Conservation (phyloP, 2,797 vertebrate genomes). For the Anguilla obscura region DNA sequence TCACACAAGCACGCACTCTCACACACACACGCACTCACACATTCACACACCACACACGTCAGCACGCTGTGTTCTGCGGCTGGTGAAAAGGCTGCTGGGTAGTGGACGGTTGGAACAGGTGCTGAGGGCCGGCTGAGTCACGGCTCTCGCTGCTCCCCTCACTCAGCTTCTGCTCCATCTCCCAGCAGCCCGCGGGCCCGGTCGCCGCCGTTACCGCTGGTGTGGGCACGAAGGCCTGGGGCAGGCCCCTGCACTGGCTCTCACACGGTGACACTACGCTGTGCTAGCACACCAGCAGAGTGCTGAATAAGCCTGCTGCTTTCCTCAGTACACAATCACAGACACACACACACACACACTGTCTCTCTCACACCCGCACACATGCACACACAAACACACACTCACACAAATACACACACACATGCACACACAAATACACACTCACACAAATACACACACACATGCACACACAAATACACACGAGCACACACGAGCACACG, state of each 20-base stretch:
- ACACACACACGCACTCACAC: neutral
- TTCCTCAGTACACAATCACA: neutral
- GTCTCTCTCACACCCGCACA: neutral
- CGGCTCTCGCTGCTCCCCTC: neutral
- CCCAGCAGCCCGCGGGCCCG: neutral
- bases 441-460: too few relatives aligned
- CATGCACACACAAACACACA: too few relatives aligned
- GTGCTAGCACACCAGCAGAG: neutral
- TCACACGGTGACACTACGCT: neutral
- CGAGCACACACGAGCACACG: too few relatives aligned
- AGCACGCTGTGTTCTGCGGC: neutral
- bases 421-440: too few relatives aligned
- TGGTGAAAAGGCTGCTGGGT: constrained; percentile 9
- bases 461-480: too few relatives aligned
- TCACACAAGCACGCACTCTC: too few relatives aligned
- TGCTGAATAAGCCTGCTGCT: neutral
- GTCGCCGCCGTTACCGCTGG: neutral
- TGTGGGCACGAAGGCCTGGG: neutral
- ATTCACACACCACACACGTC: too few relatives aligned
- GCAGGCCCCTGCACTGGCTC: neutral
- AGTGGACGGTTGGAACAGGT: neutral
- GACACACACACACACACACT: neutral
- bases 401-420: too few relatives aligned
- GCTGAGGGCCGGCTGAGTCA: constrained; percentile 9
- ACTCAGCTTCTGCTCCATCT: neutral